A percentile compares a stretch with the other conserved stretches of the same genome.
Conservation (phyloP, 2,113 vertebrate genomes). For the Laterallus jamaicensis region DNA sequence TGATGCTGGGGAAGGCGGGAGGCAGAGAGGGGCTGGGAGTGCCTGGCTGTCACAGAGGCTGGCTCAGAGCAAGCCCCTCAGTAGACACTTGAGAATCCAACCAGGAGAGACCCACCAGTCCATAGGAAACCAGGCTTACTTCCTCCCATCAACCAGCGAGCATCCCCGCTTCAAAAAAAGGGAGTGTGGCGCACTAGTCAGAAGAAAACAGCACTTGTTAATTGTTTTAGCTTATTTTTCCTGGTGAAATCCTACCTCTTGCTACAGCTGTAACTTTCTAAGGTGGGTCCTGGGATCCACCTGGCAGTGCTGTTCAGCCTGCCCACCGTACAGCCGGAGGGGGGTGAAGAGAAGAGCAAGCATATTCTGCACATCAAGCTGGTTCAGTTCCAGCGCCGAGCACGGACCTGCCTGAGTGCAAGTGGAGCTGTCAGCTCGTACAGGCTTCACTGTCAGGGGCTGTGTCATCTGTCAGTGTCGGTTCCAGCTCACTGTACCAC, state of each 20-base stretch:
- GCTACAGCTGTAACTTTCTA: background rate
- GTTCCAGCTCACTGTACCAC: constrained; percentile 97
- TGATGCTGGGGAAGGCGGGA: fast-evolving
- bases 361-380: constrained; percentile 79
- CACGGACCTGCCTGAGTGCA: constrained; percentile 88
- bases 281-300: constrained; percentile 51
- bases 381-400: constrained; percentile 78
- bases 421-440: constrained; percentile 89
- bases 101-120: background rate
- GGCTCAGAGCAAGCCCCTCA: background rate
- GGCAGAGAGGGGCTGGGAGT: background rate
- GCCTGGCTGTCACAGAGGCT: background rate
- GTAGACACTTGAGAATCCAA: background rate
- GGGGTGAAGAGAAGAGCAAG: constrained; percentile 67
- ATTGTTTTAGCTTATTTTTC: background rate
- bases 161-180: background rate
- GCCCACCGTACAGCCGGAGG: constrained; percentile 19
- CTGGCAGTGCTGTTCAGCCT: constrained; percentile 63
- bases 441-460: constrained; percentile 90
- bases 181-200: background rate
- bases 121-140: background rate
- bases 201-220: background rate
- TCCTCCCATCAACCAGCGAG: background rate
- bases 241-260: background rate
- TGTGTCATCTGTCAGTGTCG: constrained; percentile 94